Base-by-base conservation (phyloP, 2,113 vertebrate genomes). In the Microtus pennsylvanicus region DNA sequence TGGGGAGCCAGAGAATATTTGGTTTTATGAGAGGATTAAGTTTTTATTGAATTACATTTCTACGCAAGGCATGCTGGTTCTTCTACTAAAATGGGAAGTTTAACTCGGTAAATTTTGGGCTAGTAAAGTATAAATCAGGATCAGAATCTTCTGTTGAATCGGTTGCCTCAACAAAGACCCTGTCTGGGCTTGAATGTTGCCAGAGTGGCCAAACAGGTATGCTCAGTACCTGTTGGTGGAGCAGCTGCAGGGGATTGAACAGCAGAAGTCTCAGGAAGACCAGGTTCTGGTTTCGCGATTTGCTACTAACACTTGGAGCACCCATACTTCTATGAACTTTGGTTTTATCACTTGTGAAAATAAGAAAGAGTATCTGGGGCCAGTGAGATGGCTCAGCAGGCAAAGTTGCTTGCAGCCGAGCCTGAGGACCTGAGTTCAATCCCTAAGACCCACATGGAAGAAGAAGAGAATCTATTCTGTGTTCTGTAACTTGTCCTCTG, bases 1-100 rank as follows among this genome's bases (percentile, higher is more conserved):
- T 88, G 80, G 94, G 96, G 97, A 97, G 70, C 47, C 26, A 65
- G 92, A 94, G 95, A 87, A 94, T 95, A 97, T 96, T 97, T 63
- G 14, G 24, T 96, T 98, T 98, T 97, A 97, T 95, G 80, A 96
- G 89, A 93, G 72, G 94, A 97, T 97, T 97, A 91, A 65, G 82
- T 96, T 97, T 97, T 97, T 96, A 96, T 94, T 97, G 95, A 97
- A 97, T 97, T 96, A 96, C n/a, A 2, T 97, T 93, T 97, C 96
- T 81, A 93, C 76, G 90, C 90, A 96, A 94, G 94, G 21, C 33
- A 61, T 65, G 92, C 91, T 58, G n/a, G 88, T 96, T 96, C 90
- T 95, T 82, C 96, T 69, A 58, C 74, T 67, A 88, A 96, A 94
- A 85, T 47, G 83, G 55, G 90, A 90, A 87, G 28, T 93, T 92